These are phyloP conservation scores for Pseudococcus longispinus DNA, from an alignment of 2,888 invertebrate genomes.

Conservation along the genomic window DNA sequence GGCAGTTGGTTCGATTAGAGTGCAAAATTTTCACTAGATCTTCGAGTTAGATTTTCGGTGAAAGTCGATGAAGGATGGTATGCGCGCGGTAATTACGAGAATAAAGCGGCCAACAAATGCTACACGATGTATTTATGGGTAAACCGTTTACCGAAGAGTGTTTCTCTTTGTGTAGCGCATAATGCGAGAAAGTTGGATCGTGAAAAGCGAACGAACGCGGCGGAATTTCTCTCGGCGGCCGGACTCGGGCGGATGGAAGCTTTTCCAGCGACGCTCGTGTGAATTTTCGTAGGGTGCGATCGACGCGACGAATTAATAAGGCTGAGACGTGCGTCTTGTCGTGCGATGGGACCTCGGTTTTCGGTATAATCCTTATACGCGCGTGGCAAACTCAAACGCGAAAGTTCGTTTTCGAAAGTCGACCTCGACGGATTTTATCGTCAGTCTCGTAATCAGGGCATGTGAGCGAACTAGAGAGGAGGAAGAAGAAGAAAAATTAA, in stretches of 20 bases:
- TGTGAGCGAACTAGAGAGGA: background rate
- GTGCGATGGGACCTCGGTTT: background rate
- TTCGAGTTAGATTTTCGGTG: constrained; percentile 28
- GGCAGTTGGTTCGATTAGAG: background rate
- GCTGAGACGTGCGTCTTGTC: background rate
- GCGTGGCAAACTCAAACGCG: background rate
- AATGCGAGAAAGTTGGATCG: constrained; percentile 10
- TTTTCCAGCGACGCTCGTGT: background rate
- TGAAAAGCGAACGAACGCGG: constrained; percentile 10
- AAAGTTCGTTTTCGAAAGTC: constrained; percentile 27
- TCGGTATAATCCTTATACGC: background rate
- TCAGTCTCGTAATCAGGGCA: constrained; percentile 37
- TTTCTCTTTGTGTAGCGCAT: constrained; percentile 12
- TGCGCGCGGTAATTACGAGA: background rate
- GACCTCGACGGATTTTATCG: constrained; percentile 46
- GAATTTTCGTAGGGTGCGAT: background rate
- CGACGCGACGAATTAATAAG: background rate
- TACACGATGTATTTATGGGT: background rate
- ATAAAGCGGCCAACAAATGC: background rate
- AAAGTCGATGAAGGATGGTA: constrained; percentile 26
- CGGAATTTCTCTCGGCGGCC: background rate
- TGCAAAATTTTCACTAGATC: constrained; percentile 4
- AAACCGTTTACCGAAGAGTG: background rate
- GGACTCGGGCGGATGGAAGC: background rate
- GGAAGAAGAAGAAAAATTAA: constrained; percentile 31